These are phyloP conservation scores for Caenorhabditis briggsae DNA, from an alignment of 1,140 invertebrate genomes.

Conservation along the genomic window DNA sequence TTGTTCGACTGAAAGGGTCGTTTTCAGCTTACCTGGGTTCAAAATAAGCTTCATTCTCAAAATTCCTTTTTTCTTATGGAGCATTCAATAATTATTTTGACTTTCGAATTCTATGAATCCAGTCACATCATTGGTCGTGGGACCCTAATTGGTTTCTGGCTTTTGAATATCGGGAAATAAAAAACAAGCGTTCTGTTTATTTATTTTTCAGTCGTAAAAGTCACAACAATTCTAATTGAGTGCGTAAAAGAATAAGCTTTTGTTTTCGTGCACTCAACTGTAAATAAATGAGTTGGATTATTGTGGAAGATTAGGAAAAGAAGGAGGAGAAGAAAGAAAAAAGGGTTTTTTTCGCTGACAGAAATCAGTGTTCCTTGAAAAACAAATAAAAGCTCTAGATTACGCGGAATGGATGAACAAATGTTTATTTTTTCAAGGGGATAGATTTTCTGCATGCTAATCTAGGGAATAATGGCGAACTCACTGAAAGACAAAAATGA, in stretches of 20 bases:
- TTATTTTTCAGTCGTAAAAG: background rate
- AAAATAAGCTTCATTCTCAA: background rate
- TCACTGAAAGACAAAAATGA: background rate
- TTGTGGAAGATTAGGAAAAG: slow-evolving; percentile 44
- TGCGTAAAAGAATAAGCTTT: slow-evolving; percentile 33
- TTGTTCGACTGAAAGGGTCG: too few species aligned
- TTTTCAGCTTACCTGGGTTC: background rate
- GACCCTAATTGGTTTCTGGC: background rate
- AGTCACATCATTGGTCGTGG: background rate
- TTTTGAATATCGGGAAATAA: background rate
- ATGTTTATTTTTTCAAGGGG: background rate
- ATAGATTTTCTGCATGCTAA: background rate
- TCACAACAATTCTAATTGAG: slow-evolving; percentile 48
- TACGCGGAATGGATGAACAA: too few species aligned
- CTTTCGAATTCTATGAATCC: background rate
- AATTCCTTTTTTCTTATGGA: background rate
- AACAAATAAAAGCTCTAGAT: background rate
- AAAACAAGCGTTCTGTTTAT: slow-evolving; percentile 46
- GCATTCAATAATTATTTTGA: background rate
- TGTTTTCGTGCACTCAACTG: slow-evolving; percentile 49
- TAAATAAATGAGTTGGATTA: slow-evolving; percentile 52
- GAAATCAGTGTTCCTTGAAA: background rate
- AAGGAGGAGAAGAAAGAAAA: background rate
- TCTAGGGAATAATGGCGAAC: background rate
- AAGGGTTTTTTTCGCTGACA: background rate